phyloP scores from a whole-genome alignment of 2,113 vertebrate genomes.

The Lasiurus cinereus region DNA sequence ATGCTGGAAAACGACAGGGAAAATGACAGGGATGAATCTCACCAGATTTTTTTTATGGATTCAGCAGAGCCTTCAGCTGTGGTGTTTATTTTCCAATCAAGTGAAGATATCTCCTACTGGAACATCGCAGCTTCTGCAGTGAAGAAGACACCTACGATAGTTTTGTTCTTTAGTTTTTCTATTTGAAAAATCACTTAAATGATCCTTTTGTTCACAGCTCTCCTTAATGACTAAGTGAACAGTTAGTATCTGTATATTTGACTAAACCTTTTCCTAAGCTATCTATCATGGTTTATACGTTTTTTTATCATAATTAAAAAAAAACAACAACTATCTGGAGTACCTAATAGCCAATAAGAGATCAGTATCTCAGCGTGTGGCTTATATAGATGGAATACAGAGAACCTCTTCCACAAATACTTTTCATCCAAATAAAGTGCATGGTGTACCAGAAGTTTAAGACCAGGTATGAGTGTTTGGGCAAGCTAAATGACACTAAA shows the following conservation, averaged over 20 bases:
- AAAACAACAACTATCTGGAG: constrained; percentile 59
- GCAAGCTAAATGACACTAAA: not conserved
- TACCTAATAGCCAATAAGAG: constrained; percentile 60
- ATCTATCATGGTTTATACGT: constrained; percentile 78
- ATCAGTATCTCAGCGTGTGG: constrained; percentile 47
- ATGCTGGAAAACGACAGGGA: constrained; percentile 67
- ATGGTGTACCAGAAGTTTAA: constrained; percentile 11
- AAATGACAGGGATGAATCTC: constrained; percentile 72
- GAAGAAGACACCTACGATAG: constrained; percentile 68
- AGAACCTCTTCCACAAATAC: constrained; percentile 37
- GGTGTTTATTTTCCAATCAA: constrained; percentile 41
- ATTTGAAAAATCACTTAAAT: constrained; percentile 63
- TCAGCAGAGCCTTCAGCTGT: constrained; percentile 61
- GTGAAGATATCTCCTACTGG: constrained; percentile 66
- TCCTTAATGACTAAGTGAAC: constrained; percentile 76
- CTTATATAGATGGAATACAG: not conserved
- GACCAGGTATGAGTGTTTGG: not conserved
- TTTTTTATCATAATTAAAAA: constrained; percentile 82
- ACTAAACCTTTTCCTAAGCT: constrained; percentile 83
- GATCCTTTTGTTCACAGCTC: constrained; percentile 68
- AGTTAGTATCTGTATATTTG: constrained; percentile 87
- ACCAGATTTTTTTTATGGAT: constrained; percentile 47
- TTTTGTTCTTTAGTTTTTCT: constrained; percentile 80
- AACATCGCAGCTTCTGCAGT: constrained; percentile 71
- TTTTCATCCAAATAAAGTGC: constrained; percentile 32